Percentiles rank a stretch among this genome's conserved stretches.
These are phyloP conservation scores for Gyrodactylus salaris DNA, from an alignment of 1,140 invertebrate species.

Conservation along the genomic window DNA sequence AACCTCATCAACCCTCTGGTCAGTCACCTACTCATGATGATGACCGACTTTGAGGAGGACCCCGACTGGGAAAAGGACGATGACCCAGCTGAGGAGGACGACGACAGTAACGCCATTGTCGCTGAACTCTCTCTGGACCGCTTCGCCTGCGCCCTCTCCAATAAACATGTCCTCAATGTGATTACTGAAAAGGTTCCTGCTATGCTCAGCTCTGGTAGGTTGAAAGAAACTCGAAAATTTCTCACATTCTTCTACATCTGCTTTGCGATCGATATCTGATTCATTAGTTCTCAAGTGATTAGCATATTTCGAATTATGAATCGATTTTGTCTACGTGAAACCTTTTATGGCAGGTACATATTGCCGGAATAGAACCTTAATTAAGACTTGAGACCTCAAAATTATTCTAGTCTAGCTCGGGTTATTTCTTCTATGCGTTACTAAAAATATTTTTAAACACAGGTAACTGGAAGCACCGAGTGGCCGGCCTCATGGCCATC, in stretches of 20 bases:
- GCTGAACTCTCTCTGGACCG: slow-evolving; percentile 82
- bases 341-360: no score
- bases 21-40: slow-evolving; percentile 53
- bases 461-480: slow-evolving; percentile 30
- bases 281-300: no score
- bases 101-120: slow-evolving; percentile 61
- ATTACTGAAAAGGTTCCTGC: slow-evolving; percentile 45
- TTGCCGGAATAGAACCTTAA: no score
- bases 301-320: no score
- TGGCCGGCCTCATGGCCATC: slow-evolving; percentile 86
- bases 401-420: no score
- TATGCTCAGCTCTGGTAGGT: slow-evolving; percentile 48
- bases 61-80: slow-evolving; percentile 35
- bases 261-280: no score
- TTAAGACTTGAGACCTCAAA: no score
- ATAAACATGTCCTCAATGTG: slow-evolving; percentile 61
- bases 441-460: no score
- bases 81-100: slow-evolving; percentile 29
- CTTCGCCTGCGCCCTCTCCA: slow-evolving; percentile 48
- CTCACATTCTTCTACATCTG: background rate
- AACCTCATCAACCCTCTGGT: slow-evolving; percentile 19
- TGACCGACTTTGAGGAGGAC: slow-evolving; percentile 82
- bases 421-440: no score
- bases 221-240: slow-evolving; percentile 17
- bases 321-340: no score